Evolutionary conservation across 2,888 invertebrate genomes (phyloP), one percentile per base, ranked within the genome.

Genomic region (Pandemis corylana): DNA sequence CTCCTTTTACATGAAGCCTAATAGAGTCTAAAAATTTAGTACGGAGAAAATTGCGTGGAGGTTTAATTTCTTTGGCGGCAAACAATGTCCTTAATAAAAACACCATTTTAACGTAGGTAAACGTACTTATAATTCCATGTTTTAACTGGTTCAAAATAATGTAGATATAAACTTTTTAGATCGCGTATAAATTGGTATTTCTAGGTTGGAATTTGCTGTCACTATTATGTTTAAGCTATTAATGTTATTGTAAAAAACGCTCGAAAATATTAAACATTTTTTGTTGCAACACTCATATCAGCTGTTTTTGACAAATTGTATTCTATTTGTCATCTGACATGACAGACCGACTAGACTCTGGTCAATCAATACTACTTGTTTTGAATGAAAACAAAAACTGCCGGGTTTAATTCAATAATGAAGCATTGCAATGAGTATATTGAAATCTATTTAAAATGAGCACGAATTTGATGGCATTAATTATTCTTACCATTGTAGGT

Each of bases 21-120:
- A 99, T 91, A 0, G 96, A 96, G 89, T 99, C 99, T 56, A 98
- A 87, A 85, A 98, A 98, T 78, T 95, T 91, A 74, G 83, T 89
- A 7, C 87, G 87, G 41, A 94, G 94, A 86, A 94, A 96, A 78
- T 91, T 95, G 68, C 96, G 92, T 0, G 95, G 89, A 10, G 84
- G 80, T 82, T 94, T 95, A 75, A 92, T 87, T 81, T 94, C 92
- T 84, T 94, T 95, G 1, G 85, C 86, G 79, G 87, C 92, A 80
- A 89, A 89, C 82, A 95, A 87, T 77, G 92, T 85, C 81, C 88
- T 88, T 51, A 91, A 86, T 72, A 95, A 77, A 41, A 94, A 89
- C 51, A 96, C 95, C 95, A 96, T 96, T 78, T 68, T 84, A 56
- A 7, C 7, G 56, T 12, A 12, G 46, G 10, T 46, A 20, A 1